Conservation (phyloP, 2,888 invertebrate genomes). For the Stenotaenia linearis region DNA sequence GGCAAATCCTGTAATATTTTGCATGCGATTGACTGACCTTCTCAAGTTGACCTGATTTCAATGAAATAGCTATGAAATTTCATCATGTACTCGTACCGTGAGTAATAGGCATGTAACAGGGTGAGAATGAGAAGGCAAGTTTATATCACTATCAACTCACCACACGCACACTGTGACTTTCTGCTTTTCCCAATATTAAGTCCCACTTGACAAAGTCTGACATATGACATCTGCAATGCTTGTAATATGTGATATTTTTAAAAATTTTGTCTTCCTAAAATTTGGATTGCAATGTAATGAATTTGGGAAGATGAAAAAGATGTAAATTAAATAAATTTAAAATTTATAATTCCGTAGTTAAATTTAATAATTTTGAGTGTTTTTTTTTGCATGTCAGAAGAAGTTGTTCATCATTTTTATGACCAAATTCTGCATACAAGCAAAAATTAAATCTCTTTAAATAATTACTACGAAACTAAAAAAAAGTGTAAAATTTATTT, state of each 20-base stretch:
- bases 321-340: background rate
- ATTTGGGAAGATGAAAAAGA: background rate
- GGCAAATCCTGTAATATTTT: conserved; percentile 20
- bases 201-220: background rate
- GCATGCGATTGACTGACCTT: conserved; percentile 8
- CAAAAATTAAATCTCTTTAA: background rate
- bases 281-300: background rate
- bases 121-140: background rate
- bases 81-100: background rate
- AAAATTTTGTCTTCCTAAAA: background rate
- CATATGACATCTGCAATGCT: background rate
- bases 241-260: background rate
- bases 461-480: background rate
- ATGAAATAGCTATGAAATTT: background rate
- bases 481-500: background rate
- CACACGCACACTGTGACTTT: background rate
- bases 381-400: background rate
- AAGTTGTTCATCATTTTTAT: background rate
- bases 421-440: background rate
- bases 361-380: background rate
- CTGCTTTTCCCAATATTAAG: background rate
- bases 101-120: background rate
- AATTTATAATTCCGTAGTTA: no score
- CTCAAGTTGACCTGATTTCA: background rate
- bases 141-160: background rate